Base-by-base conservation (phyloP, 1,140 invertebrate genomes). In the Papilio polyxenes region DNA sequence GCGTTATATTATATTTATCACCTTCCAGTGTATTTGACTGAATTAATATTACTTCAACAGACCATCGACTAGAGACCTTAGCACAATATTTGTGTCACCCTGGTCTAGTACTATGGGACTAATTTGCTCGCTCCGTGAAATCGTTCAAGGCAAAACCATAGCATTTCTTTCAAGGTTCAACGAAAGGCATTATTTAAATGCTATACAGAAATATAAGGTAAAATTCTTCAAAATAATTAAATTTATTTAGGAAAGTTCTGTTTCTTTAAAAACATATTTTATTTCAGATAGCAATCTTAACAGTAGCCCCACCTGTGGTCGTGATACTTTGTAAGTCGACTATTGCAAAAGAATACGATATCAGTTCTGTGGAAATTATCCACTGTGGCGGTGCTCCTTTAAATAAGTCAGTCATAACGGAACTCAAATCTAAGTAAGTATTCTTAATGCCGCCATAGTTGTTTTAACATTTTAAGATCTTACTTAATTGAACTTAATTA, bases 141-240 rank as follows among this genome's bases (percentile, higher is more conserved):
- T 92, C 0, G 31, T 89, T 3, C 31, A 80, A 15, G 90, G 91
- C 13, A 84, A 77, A 75, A 87, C 87, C 48, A 81, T 89, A 9
- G 87, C 94, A 7, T 88, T 90, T 65, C 77, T 90, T n/a, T 40
- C 85, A 48, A 88, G 82, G 81, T 95, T 93, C 74, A 85, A 91
- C n/a, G 89, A 93, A 78, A 84, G 86, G 13, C 65, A 88, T 11
- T 89, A 90, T 78, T 86, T 95, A 82, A 53, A 87, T 82, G 82
- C 88, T 2, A 91, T 95, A 65, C 87, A 94, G 84, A 95, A 93
- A 84, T 93, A 93, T 81, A 92, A 92, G 88, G 94, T 93, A 88
- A 86, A 44, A 56, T 82, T 11, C 1, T 31, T 31, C 9, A 49
- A 13, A 74, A 7, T 3, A 31, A 13, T 74, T 49, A 11, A 31